Evolutionary conservation across 2,888 invertebrate species (phyloP).

Genomic region (Xestia sexstrigata): DNA sequence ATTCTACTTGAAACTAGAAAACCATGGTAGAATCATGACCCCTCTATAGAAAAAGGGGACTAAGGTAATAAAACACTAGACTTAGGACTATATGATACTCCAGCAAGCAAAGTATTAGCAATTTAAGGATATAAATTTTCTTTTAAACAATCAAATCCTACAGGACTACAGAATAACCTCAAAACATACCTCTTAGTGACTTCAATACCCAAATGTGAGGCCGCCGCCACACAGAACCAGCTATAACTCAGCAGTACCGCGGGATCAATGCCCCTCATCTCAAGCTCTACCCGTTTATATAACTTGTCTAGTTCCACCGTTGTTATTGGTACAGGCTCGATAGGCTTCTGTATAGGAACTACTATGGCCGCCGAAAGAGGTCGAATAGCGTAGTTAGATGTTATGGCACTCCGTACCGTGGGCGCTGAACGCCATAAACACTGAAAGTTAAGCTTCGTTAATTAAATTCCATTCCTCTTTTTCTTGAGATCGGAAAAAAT

Average conservation of each 20-base stretch:
- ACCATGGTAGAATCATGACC: not conserved
- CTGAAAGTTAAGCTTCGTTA: conserved; percentile 71
- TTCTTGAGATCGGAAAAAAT: too few relatives aligned
- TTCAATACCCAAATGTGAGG: conserved; percentile 95
- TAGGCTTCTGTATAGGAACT: conserved; percentile 70
- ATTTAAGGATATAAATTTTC: not conserved
- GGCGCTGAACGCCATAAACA: conserved; percentile 79
- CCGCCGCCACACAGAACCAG: conserved; percentile 95
- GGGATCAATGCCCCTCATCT: conserved; percentile 96
- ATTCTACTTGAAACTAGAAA: not conserved
- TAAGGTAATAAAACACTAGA: not conserved
- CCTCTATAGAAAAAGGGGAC: not conserved
- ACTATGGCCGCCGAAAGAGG: conserved; percentile 73
- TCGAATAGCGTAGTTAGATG: conserved; percentile 70
- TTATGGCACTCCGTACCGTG: conserved; percentile 69
- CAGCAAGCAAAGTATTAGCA: not conserved
- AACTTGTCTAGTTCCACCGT: conserved; percentile 93
- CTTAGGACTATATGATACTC: not conserved
- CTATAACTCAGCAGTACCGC: conserved; percentile 97
- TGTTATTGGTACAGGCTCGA: conserved; percentile 70
- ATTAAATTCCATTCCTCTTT: too few relatives aligned
- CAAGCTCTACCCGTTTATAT: conserved; percentile 95
- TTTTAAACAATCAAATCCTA: not conserved
- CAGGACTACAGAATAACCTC: conserved; percentile 1
- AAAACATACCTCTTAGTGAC: conserved; percentile 92